Conservation (phyloP, 2,888 invertebrate genomes). For the Pseudococcus jackbeardsleyi region DNA sequence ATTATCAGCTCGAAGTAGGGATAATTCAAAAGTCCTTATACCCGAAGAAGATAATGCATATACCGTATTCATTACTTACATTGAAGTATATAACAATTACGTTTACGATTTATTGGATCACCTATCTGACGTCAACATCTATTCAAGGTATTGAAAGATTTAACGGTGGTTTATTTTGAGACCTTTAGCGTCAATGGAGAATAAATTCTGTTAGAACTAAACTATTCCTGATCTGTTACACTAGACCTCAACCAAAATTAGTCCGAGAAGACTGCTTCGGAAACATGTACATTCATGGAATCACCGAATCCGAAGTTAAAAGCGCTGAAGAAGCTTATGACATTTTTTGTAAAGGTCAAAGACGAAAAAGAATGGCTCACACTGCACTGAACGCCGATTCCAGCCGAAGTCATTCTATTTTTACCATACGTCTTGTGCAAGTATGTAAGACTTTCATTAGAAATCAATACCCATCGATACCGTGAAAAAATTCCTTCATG, state of each 20-base stretch:
- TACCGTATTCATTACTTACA: constrained; percentile 92
- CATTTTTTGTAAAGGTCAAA: constrained; percentile 87
- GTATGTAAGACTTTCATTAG: constrained; percentile 69
- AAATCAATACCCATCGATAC: too few species aligned
- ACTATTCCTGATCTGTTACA: neutral
- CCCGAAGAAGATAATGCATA: constrained; percentile 88
- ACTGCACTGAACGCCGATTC: constrained; percentile 95
- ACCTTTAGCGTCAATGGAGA: too few species aligned
- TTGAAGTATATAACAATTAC: constrained; percentile 97
- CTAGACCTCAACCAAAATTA: constrained; percentile 80
- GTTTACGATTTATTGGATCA: constrained; percentile 97
- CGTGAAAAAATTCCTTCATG: too few species aligned
- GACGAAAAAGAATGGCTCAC: constrained; percentile 91
- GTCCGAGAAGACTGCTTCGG: constrained; percentile 87
- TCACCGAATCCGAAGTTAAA: constrained; percentile 93
- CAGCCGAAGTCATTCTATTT: constrained; percentile 96
- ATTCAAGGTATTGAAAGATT: neutral
- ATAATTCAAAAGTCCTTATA: constrained; percentile 74
- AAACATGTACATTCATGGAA: constrained; percentile 95
- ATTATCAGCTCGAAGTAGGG: constrained; percentile 73
- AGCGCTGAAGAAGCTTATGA: constrained; percentile 95
- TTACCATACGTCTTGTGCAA: constrained; percentile 93
- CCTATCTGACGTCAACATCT: constrained; percentile 56
- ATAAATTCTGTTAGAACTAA: too few species aligned
- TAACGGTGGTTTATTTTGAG: neutral